Base-by-base conservation (phyloP, 2,888 invertebrate genomes). In the Noctua janthe region DNA sequence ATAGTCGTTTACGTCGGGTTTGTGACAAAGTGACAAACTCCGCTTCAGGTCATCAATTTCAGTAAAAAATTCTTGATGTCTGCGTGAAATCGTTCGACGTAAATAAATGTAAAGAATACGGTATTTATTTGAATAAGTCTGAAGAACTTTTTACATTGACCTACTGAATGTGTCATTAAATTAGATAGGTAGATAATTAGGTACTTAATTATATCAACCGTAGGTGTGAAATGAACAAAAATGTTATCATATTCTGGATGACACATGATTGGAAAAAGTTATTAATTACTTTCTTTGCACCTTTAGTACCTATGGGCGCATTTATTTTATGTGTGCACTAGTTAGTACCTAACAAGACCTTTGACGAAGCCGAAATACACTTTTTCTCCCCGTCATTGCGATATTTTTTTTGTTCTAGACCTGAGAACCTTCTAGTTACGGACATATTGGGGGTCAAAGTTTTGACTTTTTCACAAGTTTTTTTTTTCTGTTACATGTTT, bases 21-120 rank as follows among this genome's bases (percentile, higher is more conserved):
- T 89, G 88, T 88, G 87, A 82, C 80, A 78, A 81, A 78, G 82
- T 86, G 87, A 82, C 80, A 78, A 79, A 78, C 76, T 81, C n/a
- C 74, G 59, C 67, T 80, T 64, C 73, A 76, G 80, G 29, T 69
- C 85, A 85, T 83, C 78, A 83, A 78, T 76, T 80, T 73, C 17
- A 43, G 73, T 76, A 80, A 88, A 87, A 89, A 85, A 87, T 49
- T 66, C 78, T 81, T 47, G 67, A 35, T 77, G 82, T 85, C 78
- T 62, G 39, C 74, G 67, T 78, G 54, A 72, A 78, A 54, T 74
- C 67, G 78, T 71, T 84, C 39, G 87, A 84, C 87, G 64, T 83
- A 64, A 78, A 84, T 83, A 74, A 84, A 79, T 84, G 70, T 79
- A 59, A n/a, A 47, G n/a, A 69, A 67, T 56, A 64, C 43, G 84